These are phyloP conservation scores for Pristionchus exspectatus DNA, from an alignment of 2,888 invertebrate genomes.

Conservation along the genomic window DNA sequence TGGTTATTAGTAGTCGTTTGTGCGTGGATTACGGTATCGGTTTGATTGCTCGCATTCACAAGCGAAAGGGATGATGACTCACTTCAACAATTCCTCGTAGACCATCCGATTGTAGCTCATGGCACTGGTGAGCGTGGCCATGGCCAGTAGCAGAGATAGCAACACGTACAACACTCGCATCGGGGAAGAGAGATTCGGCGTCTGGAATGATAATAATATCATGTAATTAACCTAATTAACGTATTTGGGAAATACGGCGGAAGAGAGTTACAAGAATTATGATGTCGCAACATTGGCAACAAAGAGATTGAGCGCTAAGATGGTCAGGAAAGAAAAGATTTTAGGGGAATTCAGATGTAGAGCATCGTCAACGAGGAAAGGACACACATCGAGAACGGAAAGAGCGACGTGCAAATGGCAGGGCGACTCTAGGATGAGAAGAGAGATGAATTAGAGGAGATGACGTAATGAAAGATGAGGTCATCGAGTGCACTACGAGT, in stretches of 20 bases:
- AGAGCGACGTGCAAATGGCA: slow-evolving; percentile 7
- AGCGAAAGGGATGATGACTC: slow-evolving; percentile 52
- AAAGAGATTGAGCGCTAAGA: too few species aligned
- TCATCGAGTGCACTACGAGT: neutral
- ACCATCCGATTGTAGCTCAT: slow-evolving; percentile 64
- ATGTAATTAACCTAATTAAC: too few species aligned
- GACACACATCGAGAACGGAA: neutral
- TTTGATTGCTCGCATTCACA: neutral
- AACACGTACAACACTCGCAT: slow-evolving; percentile 68
- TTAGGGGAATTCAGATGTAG: neutral
- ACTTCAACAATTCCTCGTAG: slow-evolving; percentile 66
- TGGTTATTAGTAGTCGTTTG: neutral
- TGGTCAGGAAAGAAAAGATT: too few species aligned
- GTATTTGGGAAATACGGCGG: too few species aligned
- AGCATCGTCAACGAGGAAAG: neutral
- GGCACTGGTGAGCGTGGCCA: slow-evolving; percentile 61
- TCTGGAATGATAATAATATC: neutral
- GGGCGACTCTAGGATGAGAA: neutral
- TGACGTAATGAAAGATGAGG: neutral
- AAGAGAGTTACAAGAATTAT: too few species aligned
- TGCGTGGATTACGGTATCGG: neutral
- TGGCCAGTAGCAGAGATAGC: slow-evolving; percentile 60
- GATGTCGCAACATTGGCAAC: too few species aligned
- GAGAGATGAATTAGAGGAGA: slow-evolving; percentile 2
- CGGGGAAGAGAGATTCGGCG: slow-evolving; percentile 14